Evolutionary conservation across 1,140 invertebrate genomes (phyloP), one percentile per base, ranked within the genome.

Genomic region (Euwallacea similis): DNA sequence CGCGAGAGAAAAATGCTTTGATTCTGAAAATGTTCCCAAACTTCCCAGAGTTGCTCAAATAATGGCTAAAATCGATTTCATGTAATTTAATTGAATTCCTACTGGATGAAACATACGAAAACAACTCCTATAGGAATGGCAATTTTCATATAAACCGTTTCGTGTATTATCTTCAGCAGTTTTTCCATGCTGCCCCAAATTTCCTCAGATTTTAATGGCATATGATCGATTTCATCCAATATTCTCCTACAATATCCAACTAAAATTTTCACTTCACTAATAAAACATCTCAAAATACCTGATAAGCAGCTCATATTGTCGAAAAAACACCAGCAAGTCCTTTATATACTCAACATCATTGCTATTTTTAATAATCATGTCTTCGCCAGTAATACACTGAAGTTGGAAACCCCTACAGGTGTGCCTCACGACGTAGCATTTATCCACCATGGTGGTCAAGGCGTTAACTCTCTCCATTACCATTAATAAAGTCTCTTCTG

Each of bases 11-110:
- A 79, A 15, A 86, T 85, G 71, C 87, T 86, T 61, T 87, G 84
- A 71, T 89, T 85, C 76, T 90, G 88, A 73, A 90, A 82, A 11
- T 82, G 79, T 7, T 85, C 81, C 89, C 89, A 91, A 7, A 85
- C 83, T 47, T 85, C 78, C 74, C 87, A 86, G 4, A 91, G 74
- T 69, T 86, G 84, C 42, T 84, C 82, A 76, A 90, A 90, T 46
- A 87, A 81, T 0, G 89, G 88, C 89, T 90, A 76, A 60, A 79
- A 79, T 16, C n/a, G 4, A 33, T 33, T 33, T 33, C 21, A 33
- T 33, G 21, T 33, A 33, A 4, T 33, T 50, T 50, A 1, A 11
- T 50, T 50, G n/a, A 56, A 16, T 33, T 33, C 1, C 21, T 33
- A 33, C 21, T 33, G 4, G 21, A 33, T 33, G 21, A 46, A 33